Evolutionary conservation across 2,888 invertebrate species (phyloP).

Genomic region (Tenodera sinensis): DNA sequence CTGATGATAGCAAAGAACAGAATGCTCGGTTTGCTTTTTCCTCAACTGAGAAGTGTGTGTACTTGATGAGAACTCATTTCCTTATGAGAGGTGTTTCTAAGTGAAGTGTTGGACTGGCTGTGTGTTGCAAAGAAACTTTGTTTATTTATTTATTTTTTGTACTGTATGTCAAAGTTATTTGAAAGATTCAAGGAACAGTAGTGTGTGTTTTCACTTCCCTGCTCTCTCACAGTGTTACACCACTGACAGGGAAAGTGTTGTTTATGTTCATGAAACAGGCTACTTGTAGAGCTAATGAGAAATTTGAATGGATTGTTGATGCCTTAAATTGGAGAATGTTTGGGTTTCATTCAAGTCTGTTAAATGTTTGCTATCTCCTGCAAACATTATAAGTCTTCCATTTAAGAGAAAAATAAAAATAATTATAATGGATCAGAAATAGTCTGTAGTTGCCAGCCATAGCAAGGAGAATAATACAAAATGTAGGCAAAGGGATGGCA

Average conservation of each 20-base stretch:
- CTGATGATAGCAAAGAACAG: background rate
- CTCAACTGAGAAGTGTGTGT: background rate
- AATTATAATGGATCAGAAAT: constrained; percentile 27
- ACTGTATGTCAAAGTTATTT: background rate
- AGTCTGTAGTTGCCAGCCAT: constrained; percentile 28
- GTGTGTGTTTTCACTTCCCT: constrained; percentile 22
- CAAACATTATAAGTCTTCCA: constrained; percentile 32
- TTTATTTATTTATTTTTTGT: background rate
- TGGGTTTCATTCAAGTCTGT: constrained; percentile 30
- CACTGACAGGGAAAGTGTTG: background rate
- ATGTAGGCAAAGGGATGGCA: constrained; percentile 27
- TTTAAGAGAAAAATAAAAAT: constrained; percentile 28
- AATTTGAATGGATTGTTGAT: constrained; percentile 24
- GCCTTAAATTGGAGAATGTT: constrained; percentile 32
- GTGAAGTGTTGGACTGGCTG: background rate
- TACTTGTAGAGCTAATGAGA: background rate
- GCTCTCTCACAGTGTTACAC: constrained; percentile 10
- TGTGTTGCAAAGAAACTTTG: background rate
- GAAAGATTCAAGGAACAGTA: constrained; percentile 7
- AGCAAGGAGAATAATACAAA: constrained; percentile 18
- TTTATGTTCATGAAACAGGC: background rate
- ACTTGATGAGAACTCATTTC: background rate
- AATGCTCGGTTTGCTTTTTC: background rate
- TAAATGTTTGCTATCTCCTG: constrained; percentile 28
- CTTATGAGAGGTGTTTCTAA: background rate